Conservation (phyloP, 1,140 invertebrate genomes). For the Ditylenchus dipsaci region DNA sequence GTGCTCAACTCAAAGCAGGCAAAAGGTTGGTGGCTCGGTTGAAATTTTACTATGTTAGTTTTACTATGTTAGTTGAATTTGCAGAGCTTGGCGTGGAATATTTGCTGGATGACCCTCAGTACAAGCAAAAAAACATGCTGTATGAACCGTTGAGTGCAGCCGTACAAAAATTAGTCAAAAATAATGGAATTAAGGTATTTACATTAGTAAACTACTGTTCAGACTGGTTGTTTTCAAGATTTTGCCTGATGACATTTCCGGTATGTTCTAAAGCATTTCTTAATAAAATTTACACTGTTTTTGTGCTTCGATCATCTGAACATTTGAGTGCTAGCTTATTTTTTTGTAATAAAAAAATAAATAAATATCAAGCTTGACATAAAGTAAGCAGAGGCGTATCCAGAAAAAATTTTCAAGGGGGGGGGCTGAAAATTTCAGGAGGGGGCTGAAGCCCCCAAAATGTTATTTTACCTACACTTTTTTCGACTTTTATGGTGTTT, state of each 20-base stretch:
- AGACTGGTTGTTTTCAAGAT: conserved; percentile 38
- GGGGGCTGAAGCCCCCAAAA: too few species aligned
- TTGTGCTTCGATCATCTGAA: too few species aligned
- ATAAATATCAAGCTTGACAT: too few species aligned
- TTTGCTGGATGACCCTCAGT: conserved; percentile 46
- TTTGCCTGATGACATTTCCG: conserved; percentile 53
- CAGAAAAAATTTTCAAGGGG: too few species aligned
- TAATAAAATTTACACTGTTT: too few species aligned
- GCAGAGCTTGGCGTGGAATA: conserved; percentile 53
- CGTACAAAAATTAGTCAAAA: conserved; percentile 47
- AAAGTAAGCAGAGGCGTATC: too few species aligned
- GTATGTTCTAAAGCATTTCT: too few species aligned
- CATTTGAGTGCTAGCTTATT: too few species aligned
- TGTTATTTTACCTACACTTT: too few species aligned
- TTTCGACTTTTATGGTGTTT: too few species aligned
- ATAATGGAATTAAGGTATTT: conserved; percentile 53
- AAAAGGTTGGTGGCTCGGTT: neutral
- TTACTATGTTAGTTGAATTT: neutral
- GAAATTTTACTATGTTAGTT: neutral
- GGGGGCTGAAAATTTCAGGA: too few species aligned
- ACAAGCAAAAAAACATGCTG: conserved; percentile 56
- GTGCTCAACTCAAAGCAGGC: conserved; percentile 48
- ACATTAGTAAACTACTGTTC: neutral
- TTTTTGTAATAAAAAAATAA: too few species aligned
- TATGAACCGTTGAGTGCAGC: conserved; percentile 52